Base-by-base conservation (phyloP, 2,797 vertebrate genomes). In the Chromis chromis region DNA sequence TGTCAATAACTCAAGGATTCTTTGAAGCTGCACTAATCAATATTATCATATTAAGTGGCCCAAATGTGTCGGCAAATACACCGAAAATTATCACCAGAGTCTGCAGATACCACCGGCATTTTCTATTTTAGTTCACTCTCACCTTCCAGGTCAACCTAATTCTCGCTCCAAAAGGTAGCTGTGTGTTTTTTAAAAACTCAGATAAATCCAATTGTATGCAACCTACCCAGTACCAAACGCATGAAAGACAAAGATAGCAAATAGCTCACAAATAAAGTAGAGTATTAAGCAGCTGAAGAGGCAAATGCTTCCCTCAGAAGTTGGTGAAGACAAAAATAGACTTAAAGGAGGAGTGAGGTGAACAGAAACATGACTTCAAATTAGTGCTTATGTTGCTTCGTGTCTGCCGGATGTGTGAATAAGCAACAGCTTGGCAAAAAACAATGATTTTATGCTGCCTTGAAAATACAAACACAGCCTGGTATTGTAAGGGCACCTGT, bases 321-420 rank as follows among this genome's bases (percentile, higher is more conserved):
- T 40, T 36, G 16, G 6, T 39, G 8, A 42, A 31, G 16, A 56
- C 39, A 39, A 39, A 22, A 52, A 57, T 58, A 71, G 22, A 50
- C 28, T n/a, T 13, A 39, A 64, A 24, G 9, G 16, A 58, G 24
- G 31, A 48, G 33, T 53, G 40, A 67, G 19, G 17, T 56, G 19
- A n/a, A 64, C 40, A 64, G 31, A 77, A 48, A 73, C 48, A 60
- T 19, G 19, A 54, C 4, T 27, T 22, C 28, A 65, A 58, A 65
- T 69, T 55, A 71, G 44, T 24, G 22, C 40, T 40, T 7, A 62
- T 57, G 49, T 53, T 39, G 17, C 19, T 67, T 54, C 1, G 1
- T 42, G 27, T 64, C 53, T 77, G 55, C 24, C 44, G 40, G 50
- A 53, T 46, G 28, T 53, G 3, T 49, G 63, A 31, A 65, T 24